A percentile compares a stretch with the other conserved stretches of the same genome.
Conservation (phyloP, 1,140 invertebrate species). For the Holotrichia oblita region DNA sequence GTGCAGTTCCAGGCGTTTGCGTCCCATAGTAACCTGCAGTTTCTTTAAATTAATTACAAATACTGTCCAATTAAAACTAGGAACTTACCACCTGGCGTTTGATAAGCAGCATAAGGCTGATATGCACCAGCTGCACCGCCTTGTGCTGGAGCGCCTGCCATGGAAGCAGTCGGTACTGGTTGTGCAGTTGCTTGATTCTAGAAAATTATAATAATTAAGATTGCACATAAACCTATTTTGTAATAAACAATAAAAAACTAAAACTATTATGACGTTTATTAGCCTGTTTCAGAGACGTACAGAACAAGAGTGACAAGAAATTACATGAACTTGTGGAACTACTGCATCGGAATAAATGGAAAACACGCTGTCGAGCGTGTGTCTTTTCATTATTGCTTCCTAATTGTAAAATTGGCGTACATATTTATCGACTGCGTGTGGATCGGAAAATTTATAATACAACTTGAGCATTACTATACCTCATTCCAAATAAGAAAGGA, state of each 20-base stretch:
- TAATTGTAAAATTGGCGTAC: too few species aligned
- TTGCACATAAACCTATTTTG: conserved; percentile 36
- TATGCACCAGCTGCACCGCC: conserved; percentile 51
- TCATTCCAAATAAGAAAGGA: too few species aligned
- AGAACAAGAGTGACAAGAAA: too few species aligned
- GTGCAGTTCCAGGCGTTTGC: conserved; percentile 53
- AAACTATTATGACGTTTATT: background rate
- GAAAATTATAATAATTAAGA: background rate
- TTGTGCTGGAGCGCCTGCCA: conserved; percentile 46
- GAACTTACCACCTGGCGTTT: conserved; percentile 49
- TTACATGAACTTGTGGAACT: too few species aligned
- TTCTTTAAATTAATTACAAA: conserved; percentile 36
- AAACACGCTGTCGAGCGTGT: too few species aligned
- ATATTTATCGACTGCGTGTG: too few species aligned
- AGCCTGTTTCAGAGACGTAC: too few species aligned
- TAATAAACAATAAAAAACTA: background rate
- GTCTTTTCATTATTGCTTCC: too few species aligned
- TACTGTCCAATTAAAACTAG: conserved; percentile 10
- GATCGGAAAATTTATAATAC: too few species aligned
- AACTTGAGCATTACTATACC: too few species aligned
- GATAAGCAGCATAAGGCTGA: conserved; percentile 56
- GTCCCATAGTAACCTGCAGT: conserved; percentile 56
- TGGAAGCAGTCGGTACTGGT: conserved; percentile 42
- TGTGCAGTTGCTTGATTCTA: conserved; percentile 34
- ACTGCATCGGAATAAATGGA: too few species aligned